phyloP scores from a whole-genome alignment of 2,113 vertebrate genomes.

The Pholis gunnellus region DNA sequence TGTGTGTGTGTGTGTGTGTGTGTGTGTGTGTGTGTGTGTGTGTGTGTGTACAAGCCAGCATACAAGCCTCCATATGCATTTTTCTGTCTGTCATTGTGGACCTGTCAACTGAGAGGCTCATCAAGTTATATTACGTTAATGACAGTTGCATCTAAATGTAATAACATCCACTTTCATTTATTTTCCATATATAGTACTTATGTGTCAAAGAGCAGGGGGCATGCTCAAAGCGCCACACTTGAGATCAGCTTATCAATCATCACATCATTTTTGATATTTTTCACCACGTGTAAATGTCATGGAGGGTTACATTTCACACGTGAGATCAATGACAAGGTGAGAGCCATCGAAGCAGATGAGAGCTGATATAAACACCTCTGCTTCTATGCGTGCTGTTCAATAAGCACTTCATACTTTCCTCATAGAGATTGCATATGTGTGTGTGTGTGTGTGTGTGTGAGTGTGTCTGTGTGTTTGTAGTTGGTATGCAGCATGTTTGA shows the following conservation, averaged over 20 bases:
- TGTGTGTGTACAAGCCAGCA: slow-evolving; percentile 46
- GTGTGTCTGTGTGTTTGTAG: not conserved
- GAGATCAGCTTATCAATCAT: slow-evolving; percentile 55
- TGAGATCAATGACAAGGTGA: slow-evolving; percentile 71
- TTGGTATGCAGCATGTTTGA: slow-evolving; percentile 35
- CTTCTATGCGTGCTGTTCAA: slow-evolving; percentile 3
- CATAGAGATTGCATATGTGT: not conserved
- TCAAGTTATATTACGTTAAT: slow-evolving; percentile 65
- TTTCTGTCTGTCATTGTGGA: slow-evolving; percentile 40
- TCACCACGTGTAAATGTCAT: slow-evolving; percentile 31
- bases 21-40: slow-evolving; percentile 50
- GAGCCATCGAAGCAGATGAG: slow-evolving; percentile 28
- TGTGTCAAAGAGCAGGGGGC: slow-evolving; percentile 38
- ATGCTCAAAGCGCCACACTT: slow-evolving; percentile 16
- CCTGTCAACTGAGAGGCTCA: slow-evolving; percentile 74
- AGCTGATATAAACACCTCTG: slow-evolving; percentile 6
- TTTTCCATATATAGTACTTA: slow-evolving; percentile 75
- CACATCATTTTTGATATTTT: slow-evolving; percentile 11
- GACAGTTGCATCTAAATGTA: slow-evolving; percentile 47
- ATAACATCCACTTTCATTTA: slow-evolving; percentile 56
- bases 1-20: slow-evolving; percentile 51
- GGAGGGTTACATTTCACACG: slow-evolving; percentile 16
- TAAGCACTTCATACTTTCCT: slow-evolving; percentile 14
- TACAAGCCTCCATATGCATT: slow-evolving; percentile 47
- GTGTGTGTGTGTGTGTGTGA: not conserved